These are phyloP conservation scores for Rhynchomys soricoides DNA, from an alignment of 2,113 vertebrate species.

Conservation along the genomic window DNA sequence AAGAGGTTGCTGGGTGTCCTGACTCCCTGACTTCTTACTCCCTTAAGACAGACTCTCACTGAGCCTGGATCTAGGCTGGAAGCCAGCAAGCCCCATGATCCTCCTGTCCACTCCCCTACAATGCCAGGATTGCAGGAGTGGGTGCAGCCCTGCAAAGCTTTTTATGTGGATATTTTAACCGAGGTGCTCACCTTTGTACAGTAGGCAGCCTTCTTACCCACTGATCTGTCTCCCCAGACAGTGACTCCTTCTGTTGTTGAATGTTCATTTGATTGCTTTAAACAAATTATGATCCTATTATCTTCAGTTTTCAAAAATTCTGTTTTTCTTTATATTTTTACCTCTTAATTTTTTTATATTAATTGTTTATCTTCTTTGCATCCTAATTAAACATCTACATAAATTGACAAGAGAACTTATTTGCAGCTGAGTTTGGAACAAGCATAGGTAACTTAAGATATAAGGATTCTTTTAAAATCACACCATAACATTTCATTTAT, in stretches of 20 bases:
- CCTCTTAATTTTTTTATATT: neutral
- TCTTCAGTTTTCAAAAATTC: neutral
- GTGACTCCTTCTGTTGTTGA: neutral
- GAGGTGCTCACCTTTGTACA: neutral
- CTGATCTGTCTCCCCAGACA: neutral
- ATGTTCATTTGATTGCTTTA: neutral
- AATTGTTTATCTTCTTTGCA: neutral
- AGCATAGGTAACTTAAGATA: neutral
- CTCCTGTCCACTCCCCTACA: neutral
- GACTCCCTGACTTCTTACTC: neutral
- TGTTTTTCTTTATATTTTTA: neutral
- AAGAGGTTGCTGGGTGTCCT: neutral
- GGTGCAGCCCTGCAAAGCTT: accelerated
- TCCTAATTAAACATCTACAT: neutral
- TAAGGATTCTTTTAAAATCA: neutral
- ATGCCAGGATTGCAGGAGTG: neutral
- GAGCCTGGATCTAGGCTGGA: neutral
- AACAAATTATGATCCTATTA: constrained; percentile 9
- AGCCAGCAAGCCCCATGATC: neutral
- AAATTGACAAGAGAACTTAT: constrained; percentile 4
- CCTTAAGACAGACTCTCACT: neutral
- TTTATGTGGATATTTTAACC: neutral
- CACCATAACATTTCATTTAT: neutral
- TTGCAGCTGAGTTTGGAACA: constrained; percentile 18
- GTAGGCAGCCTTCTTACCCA: neutral